These are phyloP conservation scores for Andrena minutula DNA, from an alignment of 2,888 invertebrate species.

Conservation along the genomic window DNA sequence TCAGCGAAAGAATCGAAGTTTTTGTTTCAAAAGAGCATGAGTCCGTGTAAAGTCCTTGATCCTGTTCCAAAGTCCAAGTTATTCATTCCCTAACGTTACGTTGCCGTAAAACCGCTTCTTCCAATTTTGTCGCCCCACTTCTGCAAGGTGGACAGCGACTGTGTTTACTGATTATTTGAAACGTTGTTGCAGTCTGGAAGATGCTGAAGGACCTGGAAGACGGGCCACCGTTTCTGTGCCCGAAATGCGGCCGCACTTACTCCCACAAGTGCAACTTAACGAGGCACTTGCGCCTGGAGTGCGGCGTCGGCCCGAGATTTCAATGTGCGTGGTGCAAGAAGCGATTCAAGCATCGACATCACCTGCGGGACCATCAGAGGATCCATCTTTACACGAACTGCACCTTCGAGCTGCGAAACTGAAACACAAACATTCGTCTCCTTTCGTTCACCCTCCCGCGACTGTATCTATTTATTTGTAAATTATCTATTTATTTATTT, in stretches of 20 bases:
- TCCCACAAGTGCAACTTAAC: slow-evolving; percentile 81
- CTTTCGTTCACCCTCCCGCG: background rate
- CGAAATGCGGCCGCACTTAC: slow-evolving; percentile 81
- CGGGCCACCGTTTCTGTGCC: slow-evolving; percentile 79
- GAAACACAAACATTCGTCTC: slow-evolving; percentile 35
- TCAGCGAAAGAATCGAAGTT: background rate
- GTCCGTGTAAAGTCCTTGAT: slow-evolving; percentile 32
- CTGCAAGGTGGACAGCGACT: background rate
- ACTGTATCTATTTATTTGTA: slow-evolving; percentile 32
- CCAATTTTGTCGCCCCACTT: slow-evolving; percentile 23
- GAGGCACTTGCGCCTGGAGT: slow-evolving; percentile 81
- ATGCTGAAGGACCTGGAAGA: slow-evolving; percentile 72
- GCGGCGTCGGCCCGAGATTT: slow-evolving; percentile 82
- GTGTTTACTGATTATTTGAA: slow-evolving; percentile 36
- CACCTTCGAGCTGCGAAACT: slow-evolving; percentile 63
- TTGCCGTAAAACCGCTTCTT: slow-evolving; percentile 50
- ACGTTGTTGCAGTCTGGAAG: slow-evolving; percentile 73
- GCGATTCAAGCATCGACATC: slow-evolving; percentile 84
- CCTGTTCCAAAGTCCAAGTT: background rate
- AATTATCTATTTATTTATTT: slow-evolving; percentile 12
- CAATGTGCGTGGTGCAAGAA: slow-evolving; percentile 80
- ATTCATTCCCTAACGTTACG: slow-evolving; percentile 28
- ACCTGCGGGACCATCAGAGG: slow-evolving; percentile 82
- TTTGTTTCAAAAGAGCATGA: slow-evolving; percentile 51
- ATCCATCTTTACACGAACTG: slow-evolving; percentile 75